Evolutionary conservation across 2,888 invertebrate species (phyloP).

Genomic region (Danaus chrysippus): DNA sequence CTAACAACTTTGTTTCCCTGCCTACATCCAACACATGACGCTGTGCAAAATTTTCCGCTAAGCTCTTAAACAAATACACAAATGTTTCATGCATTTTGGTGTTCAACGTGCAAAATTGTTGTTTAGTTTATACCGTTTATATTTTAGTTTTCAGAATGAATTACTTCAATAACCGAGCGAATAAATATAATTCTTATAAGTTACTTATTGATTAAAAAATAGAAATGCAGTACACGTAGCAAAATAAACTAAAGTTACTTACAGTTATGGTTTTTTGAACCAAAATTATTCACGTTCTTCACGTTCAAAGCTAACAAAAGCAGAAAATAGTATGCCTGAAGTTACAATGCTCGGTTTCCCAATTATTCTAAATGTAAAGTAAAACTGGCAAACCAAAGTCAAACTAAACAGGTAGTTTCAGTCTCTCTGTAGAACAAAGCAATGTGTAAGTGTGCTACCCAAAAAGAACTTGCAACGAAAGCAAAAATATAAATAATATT

Average conservation of each 20-base stretch:
- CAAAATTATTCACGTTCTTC: neutral
- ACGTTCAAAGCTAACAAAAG: neutral
- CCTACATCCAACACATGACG: constrained; percentile 53
- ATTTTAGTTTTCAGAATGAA: neutral
- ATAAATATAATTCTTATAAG: neutral
- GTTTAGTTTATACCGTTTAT: neutral
- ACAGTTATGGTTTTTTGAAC: too few species aligned
- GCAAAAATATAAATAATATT: too few species aligned
- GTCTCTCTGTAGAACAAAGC: constrained; percentile 20
- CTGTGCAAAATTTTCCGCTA: constrained; percentile 67
- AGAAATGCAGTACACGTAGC: too few species aligned
- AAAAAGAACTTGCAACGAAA: too few species aligned
- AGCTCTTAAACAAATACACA: constrained; percentile 65
- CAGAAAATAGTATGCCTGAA: constrained; percentile 1
- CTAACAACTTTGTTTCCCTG: constrained; percentile 63
- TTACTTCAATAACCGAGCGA: neutral
- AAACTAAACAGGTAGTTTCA: constrained; percentile 22
- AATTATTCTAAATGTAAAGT: constrained; percentile 29
- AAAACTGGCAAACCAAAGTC: constrained; percentile 25
- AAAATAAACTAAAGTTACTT: too few species aligned
- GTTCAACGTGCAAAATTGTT: neutral
- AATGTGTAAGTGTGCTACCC: constrained; percentile 9
- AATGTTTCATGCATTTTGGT: constrained; percentile 46
- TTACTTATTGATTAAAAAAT: too few species aligned
- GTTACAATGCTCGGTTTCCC: constrained; percentile 26